Base-by-base conservation (phyloP, 2,888 invertebrate genomes). In the Acanthosoma haemorrhoidale region DNA sequence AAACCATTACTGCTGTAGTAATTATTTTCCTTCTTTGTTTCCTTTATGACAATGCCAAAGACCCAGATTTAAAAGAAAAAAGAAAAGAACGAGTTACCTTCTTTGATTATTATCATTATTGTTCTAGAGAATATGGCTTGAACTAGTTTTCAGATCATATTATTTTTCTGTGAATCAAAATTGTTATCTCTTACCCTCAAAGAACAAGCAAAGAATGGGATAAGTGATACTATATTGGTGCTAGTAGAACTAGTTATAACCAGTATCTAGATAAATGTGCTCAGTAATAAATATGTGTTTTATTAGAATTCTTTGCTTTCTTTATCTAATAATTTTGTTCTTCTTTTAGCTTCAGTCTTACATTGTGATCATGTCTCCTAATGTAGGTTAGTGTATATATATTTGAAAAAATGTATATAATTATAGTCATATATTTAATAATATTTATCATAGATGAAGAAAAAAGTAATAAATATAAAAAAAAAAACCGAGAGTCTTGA, bases 351-450 rank as follows among this genome's bases (percentile, higher is more conserved):
- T 51, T 5, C n/a, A 5, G 21, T 51, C 51, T 25, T n/a, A 13
- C 4, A 61, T 41, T 64, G 64, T 64, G 64, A 64, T 64, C 64
- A 39, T 64, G 21, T n/a, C 8, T 41, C 41, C 1, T 39, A 21
- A 41, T 25, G 15, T 41, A 41, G 29, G 15, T 64, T 21, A 64
- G n/a, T 25, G 25, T 41, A 31, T 41, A 41, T 15, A 41, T 64
- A 64, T 25, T 25, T 38, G 21, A 39, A 32, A 13, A 60, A 63
- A 9, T 29, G 31, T 64, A 41, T 29, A 64, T 64, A 64, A 15
- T 36, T 32, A 59, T 32, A 59, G 59, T 32, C 18, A 59, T 18
- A n/a, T 32, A 11, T 32, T n/a, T 31, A 31, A 41, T 25, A 39
- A 25, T 38, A 29, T 64, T 64, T 64, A 64, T 41, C 3, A 41